Evolutionary conservation across 1,140 invertebrate species (phyloP).

Genomic region (Ceratina calcarata): DNA sequence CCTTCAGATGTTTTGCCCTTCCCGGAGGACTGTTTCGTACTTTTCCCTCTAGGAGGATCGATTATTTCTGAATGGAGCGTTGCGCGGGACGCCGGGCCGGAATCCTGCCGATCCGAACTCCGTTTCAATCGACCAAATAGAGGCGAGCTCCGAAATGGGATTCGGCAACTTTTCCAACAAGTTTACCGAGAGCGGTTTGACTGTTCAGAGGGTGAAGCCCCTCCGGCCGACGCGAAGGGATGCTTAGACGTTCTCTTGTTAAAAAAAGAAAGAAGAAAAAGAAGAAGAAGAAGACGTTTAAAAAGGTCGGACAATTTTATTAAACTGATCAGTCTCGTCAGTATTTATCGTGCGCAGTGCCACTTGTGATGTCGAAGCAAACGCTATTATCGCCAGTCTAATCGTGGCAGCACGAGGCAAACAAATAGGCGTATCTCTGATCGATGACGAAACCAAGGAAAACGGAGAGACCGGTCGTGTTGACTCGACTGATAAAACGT

Average conservation of each 20-base stretch:
- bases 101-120: neutral
- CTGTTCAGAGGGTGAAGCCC: neutral
- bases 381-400: constrained; percentile 12
- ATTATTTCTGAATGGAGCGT: constrained; percentile 8
- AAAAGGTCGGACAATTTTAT: too few species aligned
- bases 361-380: neutral
- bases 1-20: neutral
- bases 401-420: neutral
- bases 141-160: neutral
- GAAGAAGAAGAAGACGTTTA: neutral
- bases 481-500: neutral
- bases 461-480: neutral
- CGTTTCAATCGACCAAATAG: neutral
- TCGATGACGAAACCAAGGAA: neutral
- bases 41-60: neutral
- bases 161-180: neutral
- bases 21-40: constrained; percentile 5
- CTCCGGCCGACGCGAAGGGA: neutral
- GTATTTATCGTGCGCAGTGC: neutral
- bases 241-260: neutral
- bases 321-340: too few species aligned
- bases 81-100: neutral
- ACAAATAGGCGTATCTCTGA: constrained; percentile 31
- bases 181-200: neutral
- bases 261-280: too few species aligned